Evolutionary conservation across 2,113 vertebrate species (phyloP).

Genomic region (Alces alces): DNA sequence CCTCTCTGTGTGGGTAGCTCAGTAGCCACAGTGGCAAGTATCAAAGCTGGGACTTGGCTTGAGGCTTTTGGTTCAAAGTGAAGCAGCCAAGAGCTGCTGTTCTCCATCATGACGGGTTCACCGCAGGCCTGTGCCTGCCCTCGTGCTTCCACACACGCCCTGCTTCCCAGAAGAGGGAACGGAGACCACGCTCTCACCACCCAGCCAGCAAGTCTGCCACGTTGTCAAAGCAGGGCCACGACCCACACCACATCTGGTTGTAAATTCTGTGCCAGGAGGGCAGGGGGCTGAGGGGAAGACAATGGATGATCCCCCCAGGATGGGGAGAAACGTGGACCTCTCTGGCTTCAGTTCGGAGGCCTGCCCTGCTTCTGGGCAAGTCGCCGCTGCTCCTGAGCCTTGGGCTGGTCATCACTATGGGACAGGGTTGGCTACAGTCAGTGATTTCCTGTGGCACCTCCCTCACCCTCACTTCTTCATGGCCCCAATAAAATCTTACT

Average conservation of each 20-base stretch:
- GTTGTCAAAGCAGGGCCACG: background rate
- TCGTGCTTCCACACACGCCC: background rate
- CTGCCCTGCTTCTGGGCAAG: background rate
- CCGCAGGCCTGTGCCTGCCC: background rate
- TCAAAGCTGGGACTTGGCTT: background rate
- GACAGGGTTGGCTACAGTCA: background rate
- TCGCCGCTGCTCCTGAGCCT: background rate
- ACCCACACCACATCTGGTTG: background rate
- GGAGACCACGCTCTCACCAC: background rate
- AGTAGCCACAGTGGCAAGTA: background rate
- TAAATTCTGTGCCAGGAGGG: background rate
- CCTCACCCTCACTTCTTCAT: background rate
- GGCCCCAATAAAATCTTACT: background rate
- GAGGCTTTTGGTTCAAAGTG: conserved; percentile 22
- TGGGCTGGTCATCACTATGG: background rate
- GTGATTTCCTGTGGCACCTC: background rate
- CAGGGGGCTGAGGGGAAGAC: background rate
- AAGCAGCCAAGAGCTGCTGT: background rate
- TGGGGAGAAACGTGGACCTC: background rate
- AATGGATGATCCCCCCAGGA: background rate
- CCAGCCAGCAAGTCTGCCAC: background rate
- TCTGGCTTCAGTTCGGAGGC: background rate
- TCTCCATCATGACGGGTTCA: background rate
- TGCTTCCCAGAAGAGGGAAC: background rate
- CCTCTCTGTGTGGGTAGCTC: background rate